These are phyloP conservation scores for Larimichthys polyactis DNA, from an alignment of 2,113 vertebrate species.

Conservation along the genomic window DNA sequence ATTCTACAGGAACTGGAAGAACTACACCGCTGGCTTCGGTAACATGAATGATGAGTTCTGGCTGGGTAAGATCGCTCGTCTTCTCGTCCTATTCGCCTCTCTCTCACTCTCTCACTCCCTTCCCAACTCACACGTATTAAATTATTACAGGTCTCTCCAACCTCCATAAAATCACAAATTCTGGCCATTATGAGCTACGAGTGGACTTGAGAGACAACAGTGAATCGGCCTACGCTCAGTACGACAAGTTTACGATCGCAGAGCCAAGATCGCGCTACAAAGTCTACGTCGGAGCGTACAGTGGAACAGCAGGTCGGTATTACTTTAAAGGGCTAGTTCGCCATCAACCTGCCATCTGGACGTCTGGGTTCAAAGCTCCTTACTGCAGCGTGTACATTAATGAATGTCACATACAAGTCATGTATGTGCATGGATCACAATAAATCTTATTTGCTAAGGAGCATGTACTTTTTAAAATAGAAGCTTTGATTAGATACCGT, in stretches of 20 bases:
- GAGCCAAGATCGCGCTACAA: conserved; percentile 90
- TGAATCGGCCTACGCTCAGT: conserved; percentile 88
- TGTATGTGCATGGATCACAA: conserved; percentile 9
- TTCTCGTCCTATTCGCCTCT: neutral
- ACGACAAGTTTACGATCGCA: conserved; percentile 88
- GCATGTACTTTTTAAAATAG: conserved; percentile 2
- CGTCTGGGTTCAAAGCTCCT: conserved; percentile 46
- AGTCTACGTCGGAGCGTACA: conserved; percentile 89
- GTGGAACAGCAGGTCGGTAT: conserved; percentile 90
- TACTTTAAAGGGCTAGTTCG: neutral
- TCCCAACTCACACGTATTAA: conserved; percentile 16
- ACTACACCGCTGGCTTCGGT: conserved; percentile 92
- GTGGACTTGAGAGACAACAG: conserved; percentile 90
- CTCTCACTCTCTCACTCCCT: neutral
- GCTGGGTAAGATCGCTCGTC: conserved; percentile 85
- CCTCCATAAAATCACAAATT: conserved; percentile 92
- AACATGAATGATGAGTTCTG: conserved; percentile 94
- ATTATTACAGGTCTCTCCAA: conserved; percentile 88
- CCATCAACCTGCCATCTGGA: conserved; percentile 60
- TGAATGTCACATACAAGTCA: conserved; percentile 12
- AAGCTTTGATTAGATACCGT: neutral
- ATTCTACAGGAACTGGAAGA: conserved; percentile 95
- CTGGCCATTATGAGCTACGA: conserved; percentile 91
- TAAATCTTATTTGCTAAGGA: conserved; percentile 10
- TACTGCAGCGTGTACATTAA: conserved; percentile 3